phyloP scores from a whole-genome alignment of 2,888 invertebrate genomes.

The Cerastis rubricosa region DNA sequence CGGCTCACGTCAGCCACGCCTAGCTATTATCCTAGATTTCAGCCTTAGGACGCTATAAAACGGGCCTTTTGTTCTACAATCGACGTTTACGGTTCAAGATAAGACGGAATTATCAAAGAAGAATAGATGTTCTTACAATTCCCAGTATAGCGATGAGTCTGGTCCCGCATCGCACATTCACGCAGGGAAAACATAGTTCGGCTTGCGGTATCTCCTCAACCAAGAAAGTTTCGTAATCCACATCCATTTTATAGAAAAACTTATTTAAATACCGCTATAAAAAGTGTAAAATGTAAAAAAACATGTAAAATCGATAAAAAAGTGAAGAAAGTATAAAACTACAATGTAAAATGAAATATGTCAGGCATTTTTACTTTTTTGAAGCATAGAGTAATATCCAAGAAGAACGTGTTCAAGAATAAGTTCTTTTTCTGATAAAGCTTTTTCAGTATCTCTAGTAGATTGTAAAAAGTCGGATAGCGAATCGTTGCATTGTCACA shows the following conservation, averaged over 20 bases:
- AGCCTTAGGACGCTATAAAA: conserved; percentile 51
- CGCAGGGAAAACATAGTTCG: conserved; percentile 37
- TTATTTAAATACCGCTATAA: conserved; percentile 16
- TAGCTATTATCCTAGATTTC: conserved; percentile 52
- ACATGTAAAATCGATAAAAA: conserved; percentile 34
- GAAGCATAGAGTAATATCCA: conserved; percentile 15
- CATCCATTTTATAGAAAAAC: conserved; percentile 57
- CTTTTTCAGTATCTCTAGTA: not conserved
- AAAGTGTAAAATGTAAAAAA: conserved; percentile 28
- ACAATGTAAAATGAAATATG: conserved; percentile 37
- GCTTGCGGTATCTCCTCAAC: conserved; percentile 44
- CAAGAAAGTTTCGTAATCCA: conserved; percentile 49
- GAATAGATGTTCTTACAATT: conserved; percentile 62
- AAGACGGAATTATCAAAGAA: conserved; percentile 56
- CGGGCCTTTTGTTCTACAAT: conserved; percentile 55
- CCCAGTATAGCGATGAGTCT: conserved; percentile 64
- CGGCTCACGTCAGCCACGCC: conserved; percentile 30
- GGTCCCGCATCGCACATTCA: conserved; percentile 61
- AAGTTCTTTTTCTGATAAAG: not conserved
- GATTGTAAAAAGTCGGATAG: not conserved
- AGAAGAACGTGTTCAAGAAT: not conserved
- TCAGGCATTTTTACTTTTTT: conserved; percentile 3
- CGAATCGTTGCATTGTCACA: not conserved
- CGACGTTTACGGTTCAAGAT: conserved; percentile 54
- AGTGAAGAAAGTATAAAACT: conserved; percentile 39